A percentile compares a stretch with the other conserved stretches of the same genome.
Conservation (phyloP, 2,888 invertebrate species). For the Diploptera punctata region DNA sequence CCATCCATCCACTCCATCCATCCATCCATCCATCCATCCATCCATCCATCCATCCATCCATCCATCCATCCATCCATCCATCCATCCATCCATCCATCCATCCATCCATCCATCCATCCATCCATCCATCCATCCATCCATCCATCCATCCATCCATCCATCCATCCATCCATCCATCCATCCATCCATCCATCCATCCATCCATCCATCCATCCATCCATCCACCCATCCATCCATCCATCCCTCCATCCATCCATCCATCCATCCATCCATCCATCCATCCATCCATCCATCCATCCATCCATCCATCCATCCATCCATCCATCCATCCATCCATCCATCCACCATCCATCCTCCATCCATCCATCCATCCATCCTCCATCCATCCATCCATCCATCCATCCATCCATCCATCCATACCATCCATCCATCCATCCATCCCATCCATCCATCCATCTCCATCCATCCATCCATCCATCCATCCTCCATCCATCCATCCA, state of each 20-base stretch:
- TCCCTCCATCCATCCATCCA: too few species aligned
- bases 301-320: background rate
- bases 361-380: too few species aligned
- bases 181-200: background rate
- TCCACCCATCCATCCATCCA: too few species aligned
- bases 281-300: background rate
- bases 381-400: too few species aligned
- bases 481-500: too few species aligned
- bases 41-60: background rate
- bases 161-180: background rate
- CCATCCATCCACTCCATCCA: too few species aligned
- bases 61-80: background rate
- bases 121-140: background rate
- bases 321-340: background rate
- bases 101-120: background rate
- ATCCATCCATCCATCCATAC: too few species aligned
- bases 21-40: background rate
- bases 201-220: background rate
- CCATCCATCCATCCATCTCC: too few species aligned
- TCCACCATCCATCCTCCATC: too few species aligned
- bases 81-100: background rate
- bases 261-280: background rate
- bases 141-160: background rate
- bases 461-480: too few species aligned
- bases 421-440: too few species aligned